phyloP scores from a whole-genome alignment of 2,797 vertebrate genomes.

The Gymnothorax reevesii region DNA sequence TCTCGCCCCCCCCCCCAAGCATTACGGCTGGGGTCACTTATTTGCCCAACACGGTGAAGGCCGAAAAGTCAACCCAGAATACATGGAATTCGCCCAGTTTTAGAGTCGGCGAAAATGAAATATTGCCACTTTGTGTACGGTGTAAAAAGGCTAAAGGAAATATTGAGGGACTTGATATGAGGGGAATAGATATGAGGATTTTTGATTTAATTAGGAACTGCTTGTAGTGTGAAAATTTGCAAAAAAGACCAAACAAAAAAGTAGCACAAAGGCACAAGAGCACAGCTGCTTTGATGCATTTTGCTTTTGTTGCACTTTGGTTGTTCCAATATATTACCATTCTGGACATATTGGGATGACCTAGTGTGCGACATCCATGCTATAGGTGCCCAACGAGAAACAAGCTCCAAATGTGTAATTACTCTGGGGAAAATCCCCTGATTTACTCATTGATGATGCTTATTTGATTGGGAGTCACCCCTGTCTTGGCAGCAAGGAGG shows the following conservation, averaged over 20 bases:
- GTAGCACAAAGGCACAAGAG: background rate
- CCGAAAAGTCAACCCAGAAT: background rate
- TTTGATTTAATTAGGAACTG: background rate
- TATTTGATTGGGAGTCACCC: background rate
- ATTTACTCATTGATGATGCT: background rate
- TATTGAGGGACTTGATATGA: background rate
- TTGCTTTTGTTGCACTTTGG: background rate
- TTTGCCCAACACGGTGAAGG: background rate
- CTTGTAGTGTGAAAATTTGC: background rate
- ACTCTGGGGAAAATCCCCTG: background rate
- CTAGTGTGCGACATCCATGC: background rate
- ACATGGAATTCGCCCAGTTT: background rate
- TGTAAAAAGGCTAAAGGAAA: background rate
- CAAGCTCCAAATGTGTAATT: background rate
- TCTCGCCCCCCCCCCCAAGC: background rate
- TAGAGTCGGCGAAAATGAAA: background rate
- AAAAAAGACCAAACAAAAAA: background rate
- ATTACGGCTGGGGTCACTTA: background rate
- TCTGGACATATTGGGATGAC: background rate
- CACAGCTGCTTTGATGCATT: background rate
- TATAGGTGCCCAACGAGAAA: background rate
- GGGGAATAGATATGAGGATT: background rate
- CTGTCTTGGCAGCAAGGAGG: too few species aligned
- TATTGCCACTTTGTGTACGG: background rate
- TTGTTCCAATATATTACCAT: background rate